Base-by-base conservation (phyloP, 2,888 invertebrate genomes). In the Microctonus hyperodae region DNA sequence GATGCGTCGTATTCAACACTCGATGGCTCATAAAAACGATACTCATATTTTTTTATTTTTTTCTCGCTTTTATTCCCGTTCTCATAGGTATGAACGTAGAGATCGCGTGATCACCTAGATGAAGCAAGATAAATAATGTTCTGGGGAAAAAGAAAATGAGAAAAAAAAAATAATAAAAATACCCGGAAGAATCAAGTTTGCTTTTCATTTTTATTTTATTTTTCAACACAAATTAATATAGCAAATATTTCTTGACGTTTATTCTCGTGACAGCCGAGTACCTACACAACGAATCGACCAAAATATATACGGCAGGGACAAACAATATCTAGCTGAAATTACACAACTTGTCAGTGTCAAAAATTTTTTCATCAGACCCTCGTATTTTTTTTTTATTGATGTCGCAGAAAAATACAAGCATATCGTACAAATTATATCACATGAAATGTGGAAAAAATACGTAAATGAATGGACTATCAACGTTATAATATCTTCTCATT, bases 291-390 rank as follows among this genome's bases (percentile, higher is more conserved):
- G 7, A 5, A 44, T n/a, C n/a, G 7, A 44, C n/a, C 16, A 58
- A 40, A 44, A 58, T 23, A 23, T 25, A 58, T 23, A 60, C 40
- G 11, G 25, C n/a, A 20, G 3, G 22, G 44, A 44, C 37, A 22
- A 61, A 61, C 48, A 51, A 48, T 61, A 51, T 61, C 22, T 10
- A 10, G 23, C 23, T 48, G 48, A n/a, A 44, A 59, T 48, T 59
- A 59, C 44, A 48, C 44, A 23, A 59, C 40, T 59, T 48, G 28
- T 59, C 59, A 59, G 59, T 40, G 59, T 59, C 59, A 28, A 31
- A 61, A 60, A 61, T 35, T 33, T 51, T 50, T 28, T 51, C 51
- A 48, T 61, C 28, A 59, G 31, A 61, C 61, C 51, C 50, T 35
- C 51, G 23, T 51, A 22, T 50, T 50, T n/a, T 25, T 25, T 53